A percentile compares a stretch with the other conserved stretches of the same genome.
These are phyloP conservation scores for Clupea harengus DNA, from an alignment of 2,113 vertebrate genomes.

Conservation along the genomic window DNA sequence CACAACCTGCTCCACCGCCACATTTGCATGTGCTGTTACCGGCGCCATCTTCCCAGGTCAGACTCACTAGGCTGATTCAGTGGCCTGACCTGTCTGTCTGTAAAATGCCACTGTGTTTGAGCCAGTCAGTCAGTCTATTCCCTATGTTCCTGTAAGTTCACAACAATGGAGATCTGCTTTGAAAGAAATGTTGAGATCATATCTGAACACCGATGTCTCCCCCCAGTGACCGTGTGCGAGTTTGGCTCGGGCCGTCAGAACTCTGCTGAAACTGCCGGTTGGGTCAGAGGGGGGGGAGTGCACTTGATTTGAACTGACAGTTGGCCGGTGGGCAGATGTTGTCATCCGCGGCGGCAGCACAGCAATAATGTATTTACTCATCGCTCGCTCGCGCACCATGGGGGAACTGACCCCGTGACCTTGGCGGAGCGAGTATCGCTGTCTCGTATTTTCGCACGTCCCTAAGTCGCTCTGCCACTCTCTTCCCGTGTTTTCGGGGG, in stretches of 20 bases:
- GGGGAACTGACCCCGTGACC: neutral
- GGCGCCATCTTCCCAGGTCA: too few species aligned
- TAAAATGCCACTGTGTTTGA: neutral
- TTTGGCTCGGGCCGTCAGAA: neutral
- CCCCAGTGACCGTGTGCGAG: neutral
- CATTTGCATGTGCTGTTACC: too few species aligned
- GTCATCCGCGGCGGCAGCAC: neutral
- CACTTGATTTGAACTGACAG: neutral
- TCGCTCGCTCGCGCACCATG: neutral
- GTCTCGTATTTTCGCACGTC: neutral
- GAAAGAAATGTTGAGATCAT: neutral
- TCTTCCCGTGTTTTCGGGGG: neutral
- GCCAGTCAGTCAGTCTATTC: neutral
- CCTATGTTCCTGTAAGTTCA: neutral
- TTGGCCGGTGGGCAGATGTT: neutral
- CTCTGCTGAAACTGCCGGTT: neutral
- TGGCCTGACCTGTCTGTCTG: neutral
- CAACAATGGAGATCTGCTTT: neutral
- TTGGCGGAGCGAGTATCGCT: neutral
- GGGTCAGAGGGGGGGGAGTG: neutral
- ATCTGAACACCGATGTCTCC: neutral
- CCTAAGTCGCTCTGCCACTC: neutral
- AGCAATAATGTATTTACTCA: neutral
- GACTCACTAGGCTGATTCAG: neutral
- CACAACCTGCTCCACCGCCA: too few species aligned